Base-by-base conservation (phyloP, 2,888 invertebrate species). In the Caenorhabditis uteleia region DNA sequence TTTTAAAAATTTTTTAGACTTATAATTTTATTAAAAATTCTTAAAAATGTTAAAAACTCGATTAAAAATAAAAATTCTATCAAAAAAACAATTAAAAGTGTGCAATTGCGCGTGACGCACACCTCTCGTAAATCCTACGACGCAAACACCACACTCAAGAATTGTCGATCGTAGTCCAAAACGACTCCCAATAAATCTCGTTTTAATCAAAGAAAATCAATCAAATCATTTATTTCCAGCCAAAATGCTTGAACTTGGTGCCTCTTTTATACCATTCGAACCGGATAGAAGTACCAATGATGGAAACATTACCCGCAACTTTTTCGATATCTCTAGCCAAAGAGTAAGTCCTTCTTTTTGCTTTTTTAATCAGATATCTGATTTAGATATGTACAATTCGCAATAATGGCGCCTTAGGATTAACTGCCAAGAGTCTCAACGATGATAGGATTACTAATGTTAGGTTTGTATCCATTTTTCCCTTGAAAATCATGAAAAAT, bases 201-300 rank as follows among this genome's bases (percentile, higher is more conserved):
- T n/a, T n/a, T n/a, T n/a, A n/a, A n/a, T n/a, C n/a, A n/a, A n/a
- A n/a, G n/a, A n/a, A n/a, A n/a, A n/a, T n/a, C n/a, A n/a, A n/a
- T n/a, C n/a, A n/a, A n/a, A n/a, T n/a, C n/a, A n/a, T 39, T 39
- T 8, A 25, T n/a, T n/a, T 16, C 12, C 3, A 12, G 4, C 2
- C 20, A 49, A 48, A 44, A 77, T 77, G 76, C 54, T 77, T 16
- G 59, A 68, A 50, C 48, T 77, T 33, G 75, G 77, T 18, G 62
- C 62, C 27, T 39, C 59, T 29, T 74, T 85, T 6, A 83, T 95
- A 72, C 88, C 91, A 77, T 97, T 97, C 85, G 95, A 97, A 84
- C 91, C 94, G 0, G 69, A 70, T 33, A 53, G 61, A 18, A 60
- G 56, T 25, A 31, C 59, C 3, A 44, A 62, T 38, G 59, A 61